Evolutionary conservation across 2,888 invertebrate genomes (phyloP).

Genomic region (Auanema freiburgensis): DNA sequence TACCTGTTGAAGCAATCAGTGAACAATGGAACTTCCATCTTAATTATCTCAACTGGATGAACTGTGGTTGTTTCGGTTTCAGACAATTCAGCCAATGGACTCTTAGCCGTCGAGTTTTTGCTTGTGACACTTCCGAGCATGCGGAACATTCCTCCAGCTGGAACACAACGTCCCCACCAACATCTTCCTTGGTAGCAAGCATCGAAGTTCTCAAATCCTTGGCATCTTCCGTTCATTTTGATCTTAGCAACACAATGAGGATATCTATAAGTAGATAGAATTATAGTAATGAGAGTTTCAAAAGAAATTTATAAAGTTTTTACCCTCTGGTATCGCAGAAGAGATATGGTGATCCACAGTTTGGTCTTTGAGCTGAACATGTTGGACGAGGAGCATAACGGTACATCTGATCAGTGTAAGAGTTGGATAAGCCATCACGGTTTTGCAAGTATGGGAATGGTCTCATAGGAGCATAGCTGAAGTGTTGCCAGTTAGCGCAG

Average conservation of each 20-base stretch:
- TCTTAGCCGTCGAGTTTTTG: constrained; percentile 16
- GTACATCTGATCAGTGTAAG: constrained; percentile 63
- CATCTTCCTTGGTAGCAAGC: constrained; percentile 59
- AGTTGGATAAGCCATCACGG: constrained; percentile 61
- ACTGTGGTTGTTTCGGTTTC: constrained; percentile 10
- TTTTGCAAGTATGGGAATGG: constrained; percentile 60
- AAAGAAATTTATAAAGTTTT: neutral
- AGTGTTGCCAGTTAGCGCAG: constrained; percentile 61
- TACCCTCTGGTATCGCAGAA: constrained; percentile 59
- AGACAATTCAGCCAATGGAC: constrained; percentile 15
- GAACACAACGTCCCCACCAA: constrained; percentile 58
- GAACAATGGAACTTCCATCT: constrained; percentile 48
- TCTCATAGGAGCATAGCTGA: constrained; percentile 60
- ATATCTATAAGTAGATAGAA: constrained; percentile 19
- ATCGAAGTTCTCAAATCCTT: constrained; percentile 57
- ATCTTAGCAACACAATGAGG: constrained; percentile 63
- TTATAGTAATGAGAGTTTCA: neutral
- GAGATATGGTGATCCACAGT: constrained; percentile 59
- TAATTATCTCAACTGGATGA: constrained; percentile 30
- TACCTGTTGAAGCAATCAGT: constrained; percentile 57
- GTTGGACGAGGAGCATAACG: constrained; percentile 61
- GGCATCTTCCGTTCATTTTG: constrained; percentile 56
- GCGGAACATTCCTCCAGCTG: constrained; percentile 33
- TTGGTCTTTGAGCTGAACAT: constrained; percentile 53
- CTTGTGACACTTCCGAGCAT: constrained; percentile 33